phyloP scores from a whole-genome alignment of 2,797 vertebrate species.

The Halcyon smyrnensis region DNA sequence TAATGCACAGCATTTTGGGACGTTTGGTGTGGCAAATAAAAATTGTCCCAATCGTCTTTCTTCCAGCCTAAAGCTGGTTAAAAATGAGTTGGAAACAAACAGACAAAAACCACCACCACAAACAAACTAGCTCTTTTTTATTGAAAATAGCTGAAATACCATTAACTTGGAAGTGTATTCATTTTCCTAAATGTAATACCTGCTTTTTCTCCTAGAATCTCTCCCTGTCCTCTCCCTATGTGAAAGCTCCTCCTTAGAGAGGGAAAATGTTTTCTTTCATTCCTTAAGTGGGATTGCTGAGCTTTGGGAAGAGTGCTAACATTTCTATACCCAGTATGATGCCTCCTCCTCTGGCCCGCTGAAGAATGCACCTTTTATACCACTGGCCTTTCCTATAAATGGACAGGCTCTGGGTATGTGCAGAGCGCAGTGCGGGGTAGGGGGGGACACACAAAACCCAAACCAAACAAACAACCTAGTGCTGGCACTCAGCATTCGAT shows the following conservation, averaged over 20 bases:
- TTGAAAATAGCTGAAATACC: not conserved
- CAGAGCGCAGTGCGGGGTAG: too few species aligned
- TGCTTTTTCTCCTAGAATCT: not conserved
- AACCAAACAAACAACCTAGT: not conserved
- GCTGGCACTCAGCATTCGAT: not conserved
- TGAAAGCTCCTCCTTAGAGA: not conserved
- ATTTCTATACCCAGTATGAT: not conserved
- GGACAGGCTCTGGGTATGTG: not conserved
- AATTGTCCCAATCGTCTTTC: not conserved
- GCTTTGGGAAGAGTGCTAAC: not conserved
- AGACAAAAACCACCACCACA: too few species aligned
- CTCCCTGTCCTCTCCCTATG: not conserved
- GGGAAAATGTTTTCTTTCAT: not conserved
- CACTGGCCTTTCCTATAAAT: conserved; percentile 30
- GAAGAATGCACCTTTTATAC: conserved; percentile 28
- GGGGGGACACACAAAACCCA: not conserved
- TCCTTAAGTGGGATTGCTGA: not conserved
- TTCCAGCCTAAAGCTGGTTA: not conserved
- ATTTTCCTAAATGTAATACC: not conserved
- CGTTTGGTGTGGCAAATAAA: not conserved
- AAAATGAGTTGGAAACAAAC: too few species aligned
- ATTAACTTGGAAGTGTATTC: not conserved
- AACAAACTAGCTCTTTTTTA: not conserved
- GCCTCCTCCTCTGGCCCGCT: not conserved
- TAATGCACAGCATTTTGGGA: not conserved